phyloP scores from a whole-genome alignment of 2,888 invertebrate species.

The Onchidella celtica region DNA sequence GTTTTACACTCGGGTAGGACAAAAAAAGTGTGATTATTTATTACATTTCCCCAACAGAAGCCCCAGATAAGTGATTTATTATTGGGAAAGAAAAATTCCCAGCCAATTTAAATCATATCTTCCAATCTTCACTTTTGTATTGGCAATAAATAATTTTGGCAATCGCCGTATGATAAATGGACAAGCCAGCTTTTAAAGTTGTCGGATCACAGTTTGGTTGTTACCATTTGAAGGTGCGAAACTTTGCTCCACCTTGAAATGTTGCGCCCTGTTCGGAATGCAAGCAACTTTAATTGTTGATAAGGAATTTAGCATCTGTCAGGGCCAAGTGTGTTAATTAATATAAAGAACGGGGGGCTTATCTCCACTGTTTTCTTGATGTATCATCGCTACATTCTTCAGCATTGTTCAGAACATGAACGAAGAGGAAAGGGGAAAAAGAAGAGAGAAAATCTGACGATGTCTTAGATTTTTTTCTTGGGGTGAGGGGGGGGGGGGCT shows the following conservation, averaged over 20 bases:
- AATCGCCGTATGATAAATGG: not conserved
- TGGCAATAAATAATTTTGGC: not conserved
- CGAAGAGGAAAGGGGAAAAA: too few relatives aligned
- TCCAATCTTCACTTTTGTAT: not conserved
- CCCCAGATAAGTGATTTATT: too few relatives aligned
- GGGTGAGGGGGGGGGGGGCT: not conserved
- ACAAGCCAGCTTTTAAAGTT: not conserved
- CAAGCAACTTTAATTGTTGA: constrained; percentile 25
- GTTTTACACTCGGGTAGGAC: too few relatives aligned
- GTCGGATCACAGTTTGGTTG: not conserved
- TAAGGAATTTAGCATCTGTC: not conserved
- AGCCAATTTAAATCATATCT: not conserved
- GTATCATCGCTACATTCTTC: not conserved
- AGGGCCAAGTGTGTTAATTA: constrained; percentile 9
- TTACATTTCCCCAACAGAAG: too few relatives aligned
- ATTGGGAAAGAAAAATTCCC: too few relatives aligned
- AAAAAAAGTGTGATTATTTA: too few relatives aligned
- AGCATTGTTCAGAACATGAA: not conserved
- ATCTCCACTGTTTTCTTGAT: not conserved
- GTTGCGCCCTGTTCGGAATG: not conserved
- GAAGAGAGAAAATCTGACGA: too few relatives aligned
- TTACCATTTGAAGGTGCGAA: constrained; percentile 14
- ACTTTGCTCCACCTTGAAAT: not conserved
- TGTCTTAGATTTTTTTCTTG: too few relatives aligned
- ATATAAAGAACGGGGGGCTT: constrained; percentile 3